Evolutionary conservation across 2,888 invertebrate species (phyloP), one percentile per base, ranked within the genome.

Genomic region (Drosophila imparisetae): DNA sequence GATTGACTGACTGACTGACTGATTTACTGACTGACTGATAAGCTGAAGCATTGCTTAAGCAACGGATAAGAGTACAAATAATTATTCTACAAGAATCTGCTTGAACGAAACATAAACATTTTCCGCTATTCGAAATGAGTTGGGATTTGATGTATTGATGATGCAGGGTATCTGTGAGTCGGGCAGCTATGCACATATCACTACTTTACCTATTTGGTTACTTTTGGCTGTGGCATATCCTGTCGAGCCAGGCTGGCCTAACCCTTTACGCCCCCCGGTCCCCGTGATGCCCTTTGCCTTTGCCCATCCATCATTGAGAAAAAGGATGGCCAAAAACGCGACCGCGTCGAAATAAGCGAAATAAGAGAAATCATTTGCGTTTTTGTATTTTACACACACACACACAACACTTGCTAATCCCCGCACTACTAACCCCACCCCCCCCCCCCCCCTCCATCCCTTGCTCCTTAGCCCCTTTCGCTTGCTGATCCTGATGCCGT

Each of bases 341-440:
- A 78, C 69, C 73, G 72, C 77, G 66, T 71, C 72, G 84, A 83
- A 90, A 84, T 84, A 75, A 75, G 78, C 72, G 80, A 84, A 90
- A 84, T 84, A 76, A 75, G 78, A 81, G 88, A 84, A 88, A 86
- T 90, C 86, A 89, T 87, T 87, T 81, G 89, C 77, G 83, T 87
- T 84, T 85, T 86, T 77, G 74, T 67, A 49, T 68, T 69, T 78
- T 61, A 54, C 75, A 62, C 52, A 38, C 27, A 32, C 42, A 42
- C n/a, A 48, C 36, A 53, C 67, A 36, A 50, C 67, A 67, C 68
- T 77, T 73, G 77, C 78, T 79, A 74, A 80, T 86, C 72, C 70
- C 49, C 29, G n/a, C 54, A 10, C 69, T 42, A 62, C 15, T 24
- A 10, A 30, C 34, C 4, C 32, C 1, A 36, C 2, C 4, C 11